These are phyloP conservation scores for Phylloscopus collybita DNA, from an alignment of 2,797 vertebrate genomes.

Conservation along the genomic window DNA sequence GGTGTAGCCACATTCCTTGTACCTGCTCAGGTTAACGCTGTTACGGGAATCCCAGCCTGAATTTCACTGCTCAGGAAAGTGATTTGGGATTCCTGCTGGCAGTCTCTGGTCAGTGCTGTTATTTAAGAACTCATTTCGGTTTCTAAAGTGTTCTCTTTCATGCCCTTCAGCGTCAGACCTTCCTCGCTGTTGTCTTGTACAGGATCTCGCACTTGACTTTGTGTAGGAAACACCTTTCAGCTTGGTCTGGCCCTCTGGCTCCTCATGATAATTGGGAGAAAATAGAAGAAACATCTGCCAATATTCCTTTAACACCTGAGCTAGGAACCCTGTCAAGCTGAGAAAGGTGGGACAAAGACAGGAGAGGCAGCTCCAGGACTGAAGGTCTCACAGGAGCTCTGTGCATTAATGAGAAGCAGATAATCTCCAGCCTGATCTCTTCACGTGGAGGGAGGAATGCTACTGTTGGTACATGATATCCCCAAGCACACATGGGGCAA, in stretches of 20 bases:
- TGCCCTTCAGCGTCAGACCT: background rate
- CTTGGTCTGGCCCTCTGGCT: background rate
- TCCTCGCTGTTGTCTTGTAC: background rate
- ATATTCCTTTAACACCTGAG: background rate
- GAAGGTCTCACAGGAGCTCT: background rate
- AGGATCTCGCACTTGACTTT: background rate
- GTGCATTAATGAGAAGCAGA: background rate
- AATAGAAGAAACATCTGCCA: background rate
- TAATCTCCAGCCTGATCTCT: constrained; percentile 26
- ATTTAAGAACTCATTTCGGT: background rate
- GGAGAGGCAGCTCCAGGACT: background rate
- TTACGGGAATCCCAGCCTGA: background rate
- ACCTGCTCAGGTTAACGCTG: background rate
- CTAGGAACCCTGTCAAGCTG: background rate
- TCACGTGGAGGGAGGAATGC: background rate
- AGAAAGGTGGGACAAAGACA: background rate
- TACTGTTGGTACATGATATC: constrained; percentile 22
- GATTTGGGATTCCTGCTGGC: background rate
- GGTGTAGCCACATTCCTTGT: constrained; percentile 4
- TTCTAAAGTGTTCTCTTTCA: background rate
- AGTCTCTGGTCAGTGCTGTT: background rate
- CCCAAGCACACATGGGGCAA: constrained; percentile 20
- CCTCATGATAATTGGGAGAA: background rate
- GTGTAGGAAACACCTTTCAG: background rate
- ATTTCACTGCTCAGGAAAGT: background rate